These are phyloP conservation scores for Otocyon megalotis DNA, from an alignment of 2,113 vertebrate species.

Conservation along the genomic window DNA sequence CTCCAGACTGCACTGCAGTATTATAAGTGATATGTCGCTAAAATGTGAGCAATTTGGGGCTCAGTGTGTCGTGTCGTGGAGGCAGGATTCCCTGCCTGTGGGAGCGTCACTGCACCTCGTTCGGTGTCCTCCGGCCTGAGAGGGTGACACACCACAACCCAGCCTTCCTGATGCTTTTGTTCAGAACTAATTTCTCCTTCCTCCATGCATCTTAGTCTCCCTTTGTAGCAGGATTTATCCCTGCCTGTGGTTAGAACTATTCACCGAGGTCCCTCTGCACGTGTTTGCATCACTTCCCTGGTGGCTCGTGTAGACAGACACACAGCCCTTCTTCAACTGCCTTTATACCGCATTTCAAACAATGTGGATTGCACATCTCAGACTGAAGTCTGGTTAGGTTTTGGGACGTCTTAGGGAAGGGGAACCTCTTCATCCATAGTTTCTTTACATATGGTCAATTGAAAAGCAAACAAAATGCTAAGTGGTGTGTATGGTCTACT, in stretches of 20 bases:
- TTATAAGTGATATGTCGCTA: background rate
- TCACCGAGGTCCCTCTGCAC: constrained; percentile 38
- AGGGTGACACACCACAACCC: accelerated
- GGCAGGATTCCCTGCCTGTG: accelerated
- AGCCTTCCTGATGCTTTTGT: background rate
- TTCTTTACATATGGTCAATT: background rate
- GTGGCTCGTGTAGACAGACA: constrained; percentile 64
- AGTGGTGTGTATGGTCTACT: background rate
- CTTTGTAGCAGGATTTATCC: too few species aligned
- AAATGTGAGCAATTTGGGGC: background rate
- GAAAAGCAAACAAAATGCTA: constrained; percentile 5
- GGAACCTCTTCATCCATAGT: background rate
- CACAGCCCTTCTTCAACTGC: constrained; percentile 57
- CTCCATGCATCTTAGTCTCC: background rate
- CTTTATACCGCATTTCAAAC: constrained; percentile 67
- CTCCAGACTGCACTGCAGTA: accelerated
- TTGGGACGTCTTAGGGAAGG: background rate
- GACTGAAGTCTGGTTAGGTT: background rate
- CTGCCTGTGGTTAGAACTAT: background rate
- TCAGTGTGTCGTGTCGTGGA: accelerated
- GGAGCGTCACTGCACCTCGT: background rate
- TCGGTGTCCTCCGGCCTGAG: too few species aligned
- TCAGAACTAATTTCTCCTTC: background rate
- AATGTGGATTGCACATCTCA: background rate
- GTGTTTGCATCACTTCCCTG: accelerated